Conservation (phyloP, 2,113 vertebrate species). For the Nyctibius bracteatus region DNA sequence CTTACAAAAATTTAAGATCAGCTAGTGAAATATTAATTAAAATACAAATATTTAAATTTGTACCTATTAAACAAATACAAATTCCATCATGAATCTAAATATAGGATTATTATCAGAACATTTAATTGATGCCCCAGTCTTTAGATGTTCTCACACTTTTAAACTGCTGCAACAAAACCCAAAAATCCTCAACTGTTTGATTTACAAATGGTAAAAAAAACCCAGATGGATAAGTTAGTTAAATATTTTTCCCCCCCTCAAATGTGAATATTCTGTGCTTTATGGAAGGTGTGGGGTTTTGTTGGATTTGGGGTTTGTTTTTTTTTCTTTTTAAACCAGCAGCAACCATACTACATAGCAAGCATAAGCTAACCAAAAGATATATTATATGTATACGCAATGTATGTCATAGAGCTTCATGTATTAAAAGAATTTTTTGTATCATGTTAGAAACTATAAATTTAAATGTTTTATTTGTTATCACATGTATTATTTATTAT, state of each 20-base stretch:
- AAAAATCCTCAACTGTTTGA: background rate
- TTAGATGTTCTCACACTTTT: background rate
- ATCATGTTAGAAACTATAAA: background rate
- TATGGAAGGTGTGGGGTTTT: background rate
- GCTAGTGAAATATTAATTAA: background rate
- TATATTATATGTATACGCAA: too few species aligned
- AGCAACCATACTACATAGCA: background rate
- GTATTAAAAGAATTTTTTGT: background rate
- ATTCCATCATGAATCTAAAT: background rate
- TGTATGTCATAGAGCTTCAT: background rate
- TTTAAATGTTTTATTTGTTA: background rate
- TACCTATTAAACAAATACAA: background rate
- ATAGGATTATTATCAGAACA: background rate
- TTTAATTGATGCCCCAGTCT: background rate
- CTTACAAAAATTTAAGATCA: background rate
- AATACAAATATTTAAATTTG: background rate
- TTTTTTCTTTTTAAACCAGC: background rate
- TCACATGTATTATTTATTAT: fast-evolving
- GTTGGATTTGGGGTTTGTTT: background rate
- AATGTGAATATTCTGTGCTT: background rate
- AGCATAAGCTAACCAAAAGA: background rate
- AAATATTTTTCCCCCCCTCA: background rate
- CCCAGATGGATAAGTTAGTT: background rate
- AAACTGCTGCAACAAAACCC: background rate
- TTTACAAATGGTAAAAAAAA: background rate